Conservation (phyloP, 1,140 invertebrate genomes). For the Spodoptera frugiperda region DNA sequence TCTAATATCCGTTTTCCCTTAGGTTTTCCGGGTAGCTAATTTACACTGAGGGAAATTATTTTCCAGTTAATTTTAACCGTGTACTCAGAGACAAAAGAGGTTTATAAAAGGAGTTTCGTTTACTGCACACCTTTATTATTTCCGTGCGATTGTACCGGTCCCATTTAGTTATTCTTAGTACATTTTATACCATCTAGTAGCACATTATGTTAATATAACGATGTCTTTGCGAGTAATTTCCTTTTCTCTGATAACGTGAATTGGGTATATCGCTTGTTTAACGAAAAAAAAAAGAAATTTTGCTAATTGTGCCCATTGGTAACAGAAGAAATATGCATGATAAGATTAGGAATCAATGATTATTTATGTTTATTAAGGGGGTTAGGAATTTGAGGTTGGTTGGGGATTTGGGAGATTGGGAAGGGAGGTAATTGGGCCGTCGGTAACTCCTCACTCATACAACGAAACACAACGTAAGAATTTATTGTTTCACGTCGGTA, state of each 20-base stretch:
- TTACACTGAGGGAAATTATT: constrained; percentile 12
- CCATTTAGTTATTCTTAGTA: not conserved
- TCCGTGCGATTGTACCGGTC: not conserved
- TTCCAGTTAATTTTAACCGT: constrained; percentile 25
- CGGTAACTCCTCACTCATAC: too few relatives aligned
- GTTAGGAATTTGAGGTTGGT: too few relatives aligned
- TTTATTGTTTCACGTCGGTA: too few relatives aligned
- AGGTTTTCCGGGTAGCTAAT: constrained; percentile 8
- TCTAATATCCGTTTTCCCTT: constrained; percentile 1
- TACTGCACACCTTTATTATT: constrained; percentile 24
- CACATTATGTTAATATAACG: constrained; percentile 25
- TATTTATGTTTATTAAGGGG: too few relatives aligned
- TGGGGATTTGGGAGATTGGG: too few relatives aligned
- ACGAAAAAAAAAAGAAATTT: not conserved
- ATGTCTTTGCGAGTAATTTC: not conserved
- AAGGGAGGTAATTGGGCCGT: too few relatives aligned
- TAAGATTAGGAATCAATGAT: too few relatives aligned
- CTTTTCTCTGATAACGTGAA: not conserved
- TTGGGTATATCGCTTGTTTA: not conserved
- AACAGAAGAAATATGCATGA: too few relatives aligned
- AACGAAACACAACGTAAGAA: too few relatives aligned
- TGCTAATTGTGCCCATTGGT: not conserved
- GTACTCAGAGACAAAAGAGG: not conserved
- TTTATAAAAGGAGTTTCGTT: constrained; percentile 19
- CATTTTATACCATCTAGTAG: not conserved